Evolutionary conservation across 2,888 invertebrate genomes (phyloP), one percentile per base, ranked within the genome.

Genomic region (Drosophila meridiana): DNA sequence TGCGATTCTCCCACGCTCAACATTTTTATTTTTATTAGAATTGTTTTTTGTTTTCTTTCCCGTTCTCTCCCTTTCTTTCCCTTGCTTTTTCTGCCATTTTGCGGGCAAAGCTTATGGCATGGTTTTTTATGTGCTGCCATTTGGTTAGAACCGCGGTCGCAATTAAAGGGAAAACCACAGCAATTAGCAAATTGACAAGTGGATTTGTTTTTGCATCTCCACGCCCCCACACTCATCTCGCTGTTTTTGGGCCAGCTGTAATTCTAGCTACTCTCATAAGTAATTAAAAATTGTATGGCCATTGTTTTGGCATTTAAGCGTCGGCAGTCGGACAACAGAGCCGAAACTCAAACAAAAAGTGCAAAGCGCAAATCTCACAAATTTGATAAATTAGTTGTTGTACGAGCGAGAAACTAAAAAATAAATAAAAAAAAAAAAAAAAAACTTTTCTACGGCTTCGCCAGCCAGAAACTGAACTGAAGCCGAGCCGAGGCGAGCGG

Each of bases 151-250:
- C 65, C 77, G 85, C 57, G 87, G 87, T 74, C 71, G 76, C 83
- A 87, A 85, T 86, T 85, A 87, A 85, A 83, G 82, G 73, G 69
- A 78, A 82, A 74, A 76, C 85, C 87, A 85, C 82, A 87, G 87
- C 87, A 86, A 86, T 86, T 86, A 86, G 87, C 82, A 86, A 86
- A 86, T 86, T 87, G 85, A 87, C 85, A 87, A 80, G 76, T 80
- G 82, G 84, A 84, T 87, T 85, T 84, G 82, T 79, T 84, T 80
- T 76, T 68, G 73, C 70, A 83, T 72, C 72, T 71, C 40, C 50
- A 69, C 57, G 81, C 9, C 14, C 28, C 7, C 38, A 4, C 7
- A 1, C 30, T 4, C 6, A 2, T 6, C 26, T 4, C 20, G 0
- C 11, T 26, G 11, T 26, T 26, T 36, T 42, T 32, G 32, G 26